Evolutionary conservation across 2,888 invertebrate genomes (phyloP).

Genomic region (Trachelus stipa): DNA sequence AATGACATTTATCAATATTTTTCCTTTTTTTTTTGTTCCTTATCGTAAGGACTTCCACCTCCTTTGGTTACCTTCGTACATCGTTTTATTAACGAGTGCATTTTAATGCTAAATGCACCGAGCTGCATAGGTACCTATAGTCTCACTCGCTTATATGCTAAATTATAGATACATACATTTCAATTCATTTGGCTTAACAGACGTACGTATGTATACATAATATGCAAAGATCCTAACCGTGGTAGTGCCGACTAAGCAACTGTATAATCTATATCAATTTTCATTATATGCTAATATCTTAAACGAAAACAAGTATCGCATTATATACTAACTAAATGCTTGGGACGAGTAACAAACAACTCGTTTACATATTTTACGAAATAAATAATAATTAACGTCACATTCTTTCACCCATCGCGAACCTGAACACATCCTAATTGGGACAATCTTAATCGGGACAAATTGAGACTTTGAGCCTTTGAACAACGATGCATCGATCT

Average conservation of each 20-base stretch:
- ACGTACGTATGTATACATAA: conserved; percentile 21
- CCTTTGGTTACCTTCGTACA: background rate
- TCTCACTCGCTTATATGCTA: background rate
- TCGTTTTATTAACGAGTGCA: background rate
- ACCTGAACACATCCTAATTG: background rate
- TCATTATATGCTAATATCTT: background rate
- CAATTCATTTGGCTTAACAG: conserved; percentile 38
- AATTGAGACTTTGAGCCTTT: background rate
- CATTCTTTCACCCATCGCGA: background rate
- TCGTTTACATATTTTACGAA: background rate
- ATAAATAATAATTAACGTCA: background rate
- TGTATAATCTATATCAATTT: background rate
- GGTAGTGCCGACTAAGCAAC: background rate
- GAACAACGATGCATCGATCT: background rate
- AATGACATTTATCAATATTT: conserved; percentile 15
- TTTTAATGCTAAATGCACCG: conserved; percentile 1
- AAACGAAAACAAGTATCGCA: background rate
- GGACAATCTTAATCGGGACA: background rate
- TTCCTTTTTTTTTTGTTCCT: conserved; percentile 9
- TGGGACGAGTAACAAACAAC: background rate
- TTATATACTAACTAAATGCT: background rate
- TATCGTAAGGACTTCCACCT: background rate
- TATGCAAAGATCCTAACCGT: background rate
- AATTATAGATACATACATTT: conserved; percentile 20
- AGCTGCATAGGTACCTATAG: background rate